Evolutionary conservation across 2,113 vertebrate genomes (phyloP), one percentile per base, ranked within the genome.

Genomic region (Brevimyrus niger): DNA sequence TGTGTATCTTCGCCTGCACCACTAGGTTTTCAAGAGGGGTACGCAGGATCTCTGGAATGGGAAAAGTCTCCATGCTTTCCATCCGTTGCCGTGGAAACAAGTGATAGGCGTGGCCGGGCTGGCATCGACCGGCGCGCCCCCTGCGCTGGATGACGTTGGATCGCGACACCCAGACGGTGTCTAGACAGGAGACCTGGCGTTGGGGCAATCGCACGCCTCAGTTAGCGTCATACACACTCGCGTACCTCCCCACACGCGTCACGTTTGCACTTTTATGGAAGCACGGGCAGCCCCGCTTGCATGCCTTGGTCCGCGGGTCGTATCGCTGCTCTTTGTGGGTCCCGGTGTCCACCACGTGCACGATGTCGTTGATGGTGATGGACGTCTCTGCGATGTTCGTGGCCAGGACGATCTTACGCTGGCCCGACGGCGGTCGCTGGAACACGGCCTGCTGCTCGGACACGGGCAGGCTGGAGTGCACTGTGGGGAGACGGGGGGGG

Each of bases 371-470:
- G 89, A 99, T 97, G 15, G 98, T 99, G 94, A 99, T 96, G 80
- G 98, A 98, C 1, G 98, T 99, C 94, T 99, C 98, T 0, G 98
- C 98, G 0, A 99, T 99, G 93, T 99, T 99, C 88, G 98, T 99
- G 87, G 98, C 95, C 88, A 99, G 93, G 51, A 99, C 97, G 0
- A 99, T 97, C 94, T 99, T 99, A 87, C 98, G 96, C 90, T 96
- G 94, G 0, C 97, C 97, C 0, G 92, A 91, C 0, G 95, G 96
- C 13, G 98, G 97, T 89, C 92, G 96, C 92, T 97, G 97, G 93
- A 99, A 99, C 90, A 99, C 98, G 61, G 92, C 92, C 93, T 99
- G 98, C 94, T 99, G 98, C 92, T 99, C 97, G 91, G 96, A 95
- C 94, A 99, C 97, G 31, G 98, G 97, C 94, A 99, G 96, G 93